Evolutionary conservation across 2,888 invertebrate species (phyloP).

Genomic region (Trichogramma evanescens): DNA sequence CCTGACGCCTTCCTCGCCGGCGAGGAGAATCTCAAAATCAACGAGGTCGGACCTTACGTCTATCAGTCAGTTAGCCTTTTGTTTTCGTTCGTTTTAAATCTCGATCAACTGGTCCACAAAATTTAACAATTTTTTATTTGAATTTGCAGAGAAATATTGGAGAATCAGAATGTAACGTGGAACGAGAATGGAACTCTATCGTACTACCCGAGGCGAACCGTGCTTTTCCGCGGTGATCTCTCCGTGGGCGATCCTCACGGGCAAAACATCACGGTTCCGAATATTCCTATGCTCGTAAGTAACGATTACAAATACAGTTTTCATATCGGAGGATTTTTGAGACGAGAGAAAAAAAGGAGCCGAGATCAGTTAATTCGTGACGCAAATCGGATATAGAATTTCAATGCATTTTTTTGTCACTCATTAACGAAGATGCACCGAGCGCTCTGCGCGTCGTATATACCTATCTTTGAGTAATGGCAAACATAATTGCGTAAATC

Average conservation of each 20-base stretch:
- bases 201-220: slow-evolving; percentile 55
- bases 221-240: slow-evolving; percentile 57
- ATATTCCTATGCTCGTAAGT: slow-evolving; percentile 67
- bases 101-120: neutral
- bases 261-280: slow-evolving; percentile 59
- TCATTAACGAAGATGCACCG: no score
- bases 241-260: slow-evolving; percentile 61
- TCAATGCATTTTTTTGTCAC: no score
- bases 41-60: slow-evolving; percentile 74
- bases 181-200: slow-evolving; percentile 61
- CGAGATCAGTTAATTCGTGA: no score
- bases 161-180: slow-evolving; percentile 61
- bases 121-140: neutral
- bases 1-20: slow-evolving; percentile 60
- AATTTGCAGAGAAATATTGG: slow-evolving; percentile 59
- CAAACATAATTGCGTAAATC: no score
- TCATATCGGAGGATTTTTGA: no score
- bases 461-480: no score
- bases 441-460: no score
- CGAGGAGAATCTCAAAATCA: slow-evolving; percentile 59
- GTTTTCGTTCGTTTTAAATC: slow-evolving; percentile 8
- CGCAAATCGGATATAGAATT: no score
- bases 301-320: neutral
- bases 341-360: no score
- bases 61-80: slow-evolving; percentile 61